Percentiles rank a stretch among this genome's conserved stretches.
Conservation (phyloP, 2,888 invertebrate genomes). For the Yponomeuta malinellus region DNA sequence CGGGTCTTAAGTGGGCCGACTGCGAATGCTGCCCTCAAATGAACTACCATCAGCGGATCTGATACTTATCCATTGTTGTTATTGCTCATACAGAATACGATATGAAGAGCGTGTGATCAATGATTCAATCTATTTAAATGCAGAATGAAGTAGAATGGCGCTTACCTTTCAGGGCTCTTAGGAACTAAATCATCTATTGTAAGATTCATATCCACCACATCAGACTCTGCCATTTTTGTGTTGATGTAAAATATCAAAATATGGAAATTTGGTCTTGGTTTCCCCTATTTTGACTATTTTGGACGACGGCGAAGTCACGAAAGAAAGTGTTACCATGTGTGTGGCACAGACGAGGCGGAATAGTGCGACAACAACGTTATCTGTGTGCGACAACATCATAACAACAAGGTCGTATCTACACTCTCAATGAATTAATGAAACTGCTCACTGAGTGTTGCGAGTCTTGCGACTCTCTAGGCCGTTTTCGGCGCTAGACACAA, state of each 20-base stretch:
- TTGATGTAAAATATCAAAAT: constrained; percentile 1
- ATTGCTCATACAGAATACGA: background rate
- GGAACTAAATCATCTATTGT: constrained; percentile 69
- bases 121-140: background rate
- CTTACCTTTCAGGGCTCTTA: constrained; percentile 69
- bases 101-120: background rate
- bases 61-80: background rate
- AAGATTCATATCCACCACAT: constrained; percentile 61
- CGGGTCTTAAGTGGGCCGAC: background rate
- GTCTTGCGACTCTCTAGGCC: too few species aligned
- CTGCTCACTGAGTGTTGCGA: too few species aligned
- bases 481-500: too few species aligned
- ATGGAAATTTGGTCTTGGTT: constrained; percentile 19
- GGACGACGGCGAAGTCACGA: constrained; percentile 52
- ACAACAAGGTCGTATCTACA: too few species aligned
- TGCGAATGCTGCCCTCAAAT: background rate
- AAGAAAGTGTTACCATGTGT: constrained; percentile 30
- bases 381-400: too few species aligned
- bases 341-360: too few species aligned
- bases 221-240: constrained; percentile 60
- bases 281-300: background rate
- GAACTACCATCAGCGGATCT: background rate
- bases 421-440: too few species aligned
- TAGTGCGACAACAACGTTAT: too few species aligned
- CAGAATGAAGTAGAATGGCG: constrained; percentile 6